Base-by-base conservation (phyloP, 2,888 invertebrate species). In the Adelognathus sp. region DNA sequence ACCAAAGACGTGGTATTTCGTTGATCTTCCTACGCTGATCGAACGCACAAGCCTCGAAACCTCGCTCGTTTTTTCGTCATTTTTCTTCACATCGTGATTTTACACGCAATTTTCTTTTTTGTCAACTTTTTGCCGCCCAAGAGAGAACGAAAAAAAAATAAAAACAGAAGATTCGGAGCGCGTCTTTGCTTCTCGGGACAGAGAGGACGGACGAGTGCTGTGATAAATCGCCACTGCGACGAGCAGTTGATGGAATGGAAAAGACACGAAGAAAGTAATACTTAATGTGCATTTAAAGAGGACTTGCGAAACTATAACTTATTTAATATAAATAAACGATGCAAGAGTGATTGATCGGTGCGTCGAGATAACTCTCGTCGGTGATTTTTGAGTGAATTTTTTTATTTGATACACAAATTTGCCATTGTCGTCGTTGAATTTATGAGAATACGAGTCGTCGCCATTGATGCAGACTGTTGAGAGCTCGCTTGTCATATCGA, bases 201-300 rank as follows among this genome's bases (percentile, higher is more conserved):
- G 36, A 39, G 31, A 41, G 31, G 41, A 70, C 44, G 58, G n/a
- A 81, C 71, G 16, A 73, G 71, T 66, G 77, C 83, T 84, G 83
- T 82, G 83, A 84, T 84, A 82, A 83, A 80, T 81, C 74, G 81
- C 81, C 56, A 44, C 41, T 56, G 82, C 81, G 79, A 79, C 63
- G 74, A 60, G 58, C n/a, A 71, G 66, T 74, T 56, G 69, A 29
- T 66, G 46, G 50, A 63, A 21, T 27, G 46, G 58, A 72, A 33
- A 33, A 46, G 60, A 36, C 56, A 58, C 41, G 54, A 39, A 18
- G 31, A 50, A 50, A 33, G 18, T 39, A 14, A 58, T 31, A 84
- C 81, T 84, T 84, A 83, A 85, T 76, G 76, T 84, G 84, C 85
- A 85, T 85, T 85, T 85, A 84, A 82, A 80, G 70, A n/a, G n/a